Evolutionary conservation across 2,888 invertebrate genomes (phyloP).

Genomic region (Anaspis maculata): DNA sequence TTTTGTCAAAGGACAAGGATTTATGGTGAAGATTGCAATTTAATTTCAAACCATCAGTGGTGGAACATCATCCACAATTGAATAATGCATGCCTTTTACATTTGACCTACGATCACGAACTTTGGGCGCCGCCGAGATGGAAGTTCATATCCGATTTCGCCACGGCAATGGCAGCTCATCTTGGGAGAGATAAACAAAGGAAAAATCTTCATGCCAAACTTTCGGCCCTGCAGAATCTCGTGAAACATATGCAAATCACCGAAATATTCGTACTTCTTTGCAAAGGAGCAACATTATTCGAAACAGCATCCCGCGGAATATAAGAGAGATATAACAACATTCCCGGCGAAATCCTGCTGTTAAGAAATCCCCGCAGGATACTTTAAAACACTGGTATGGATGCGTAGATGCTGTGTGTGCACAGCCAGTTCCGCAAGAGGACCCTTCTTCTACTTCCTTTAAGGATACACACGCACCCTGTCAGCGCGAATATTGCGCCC

Average conservation of each 20-base stretch:
- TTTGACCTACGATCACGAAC: no score
- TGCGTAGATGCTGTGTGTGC: slow-evolving; percentile 15
- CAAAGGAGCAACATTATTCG: slow-evolving; percentile 20
- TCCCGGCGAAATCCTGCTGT: slow-evolving; percentile 17
- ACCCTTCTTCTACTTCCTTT: slow-evolving; percentile 11
- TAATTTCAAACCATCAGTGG: no score
- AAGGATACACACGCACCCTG: slow-evolving; percentile 10
- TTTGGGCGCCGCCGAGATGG: no score
- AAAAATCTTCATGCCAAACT: no score
- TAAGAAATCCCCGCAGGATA: slow-evolving; percentile 19
- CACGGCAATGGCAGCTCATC: no score
- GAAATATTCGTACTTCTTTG: slow-evolving; percentile 14
- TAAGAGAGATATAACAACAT: slow-evolving; percentile 19
- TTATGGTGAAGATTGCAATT: no score
- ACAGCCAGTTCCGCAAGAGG: slow-evolving; percentile 8
- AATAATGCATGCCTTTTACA: no score
- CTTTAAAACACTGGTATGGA: slow-evolving; percentile 14
- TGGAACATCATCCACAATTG: no score
- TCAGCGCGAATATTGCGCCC: slow-evolving; percentile 12
- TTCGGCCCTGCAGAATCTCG: no score
- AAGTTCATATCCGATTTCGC: no score
- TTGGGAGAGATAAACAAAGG: no score
- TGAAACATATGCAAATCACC: slow-evolving; percentile 12
- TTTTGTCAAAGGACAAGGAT: no score
- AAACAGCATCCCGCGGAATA: slow-evolving; percentile 19